These are phyloP conservation scores for Cryptotermes secundus DNA, from an alignment of 1,140 invertebrate genomes.

Conservation along the genomic window DNA sequence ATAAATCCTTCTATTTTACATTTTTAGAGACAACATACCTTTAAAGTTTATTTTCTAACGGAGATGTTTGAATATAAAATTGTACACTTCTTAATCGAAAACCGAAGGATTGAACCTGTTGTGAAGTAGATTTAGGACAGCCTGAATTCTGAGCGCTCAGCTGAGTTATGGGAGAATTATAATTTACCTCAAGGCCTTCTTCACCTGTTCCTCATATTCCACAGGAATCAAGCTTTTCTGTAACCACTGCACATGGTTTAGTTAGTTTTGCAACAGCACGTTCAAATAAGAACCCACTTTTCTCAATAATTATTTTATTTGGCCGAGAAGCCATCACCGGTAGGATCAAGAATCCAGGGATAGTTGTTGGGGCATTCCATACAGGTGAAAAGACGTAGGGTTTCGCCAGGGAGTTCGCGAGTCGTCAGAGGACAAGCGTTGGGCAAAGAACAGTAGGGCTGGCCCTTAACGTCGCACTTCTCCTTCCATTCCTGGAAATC, in stretches of 20 bases:
- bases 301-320: constrained; percentile 45
- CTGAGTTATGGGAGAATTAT: not conserved
- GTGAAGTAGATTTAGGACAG: not conserved
- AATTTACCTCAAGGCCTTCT: not conserved
- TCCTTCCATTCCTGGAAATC: constrained; percentile 96
- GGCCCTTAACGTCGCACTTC: constrained; percentile 91
- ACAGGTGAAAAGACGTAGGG: constrained; percentile 88
- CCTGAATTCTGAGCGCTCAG: not conserved
- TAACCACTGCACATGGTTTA: constrained; percentile 11
- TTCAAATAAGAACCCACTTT: not conserved
- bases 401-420: constrained; percentile 88
- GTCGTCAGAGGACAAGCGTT: constrained; percentile 88
- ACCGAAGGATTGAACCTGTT: not conserved
- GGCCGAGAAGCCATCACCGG: constrained; percentile 87
- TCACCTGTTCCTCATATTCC: not conserved
- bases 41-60: not conserved
- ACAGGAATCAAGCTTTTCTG: not conserved
- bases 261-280: not conserved
- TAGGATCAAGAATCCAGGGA: constrained; percentile 92
- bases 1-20: not conserved
- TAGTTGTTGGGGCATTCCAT: constrained; percentile 96
- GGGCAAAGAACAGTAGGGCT: constrained; percentile 87
- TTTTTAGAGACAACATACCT: not conserved
- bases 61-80: not conserved
- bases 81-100: not conserved